Conservation (phyloP, 2,888 invertebrate species). For the Eristalis intricaria region DNA sequence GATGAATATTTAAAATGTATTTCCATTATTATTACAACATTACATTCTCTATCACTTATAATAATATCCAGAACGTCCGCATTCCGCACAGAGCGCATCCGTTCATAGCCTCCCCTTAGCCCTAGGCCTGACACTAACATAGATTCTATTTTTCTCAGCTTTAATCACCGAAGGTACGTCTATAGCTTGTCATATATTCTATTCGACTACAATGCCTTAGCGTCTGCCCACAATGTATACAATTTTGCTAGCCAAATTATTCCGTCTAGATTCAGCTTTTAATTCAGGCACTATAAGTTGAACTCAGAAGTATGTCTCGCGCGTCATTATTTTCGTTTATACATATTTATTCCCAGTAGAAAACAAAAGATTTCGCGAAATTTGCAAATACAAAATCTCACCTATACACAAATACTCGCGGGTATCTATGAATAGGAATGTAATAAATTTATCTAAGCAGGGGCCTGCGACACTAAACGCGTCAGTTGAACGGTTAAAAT, state of each 20-base stretch:
- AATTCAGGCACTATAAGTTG: slow-evolving; percentile 69
- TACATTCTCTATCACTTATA: slow-evolving; percentile 27
- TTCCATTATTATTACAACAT: slow-evolving; percentile 35
- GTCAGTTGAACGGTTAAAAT: slow-evolving; percentile 38
- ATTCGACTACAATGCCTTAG: slow-evolving; percentile 21
- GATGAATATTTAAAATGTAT: slow-evolving; percentile 48
- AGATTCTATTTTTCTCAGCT: not conserved
- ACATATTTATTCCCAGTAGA: slow-evolving; percentile 26
- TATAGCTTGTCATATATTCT: slow-evolving; percentile 13
- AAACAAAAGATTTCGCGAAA: not conserved
- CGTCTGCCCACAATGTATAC: slow-evolving; percentile 27
- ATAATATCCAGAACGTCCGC: slow-evolving; percentile 17
- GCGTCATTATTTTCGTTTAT: slow-evolving; percentile 5
- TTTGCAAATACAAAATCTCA: not conserved
- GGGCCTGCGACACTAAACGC: not conserved
- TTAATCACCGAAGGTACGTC: slow-evolving; percentile 55
- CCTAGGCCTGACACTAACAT: slow-evolving; percentile 13
- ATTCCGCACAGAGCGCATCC: not conserved
- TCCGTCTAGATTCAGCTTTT: slow-evolving; percentile 46
- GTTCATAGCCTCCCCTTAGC: slow-evolving; percentile 8
- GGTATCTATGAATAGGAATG: not conserved
- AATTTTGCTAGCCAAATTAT: slow-evolving; percentile 27
- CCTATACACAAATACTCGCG: not conserved
- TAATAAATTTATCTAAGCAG: slow-evolving; percentile 15
- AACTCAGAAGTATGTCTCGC: slow-evolving; percentile 37